Base-by-base conservation (phyloP, 2,113 vertebrate genomes). In the Chascanopsetta lugubris region DNA sequence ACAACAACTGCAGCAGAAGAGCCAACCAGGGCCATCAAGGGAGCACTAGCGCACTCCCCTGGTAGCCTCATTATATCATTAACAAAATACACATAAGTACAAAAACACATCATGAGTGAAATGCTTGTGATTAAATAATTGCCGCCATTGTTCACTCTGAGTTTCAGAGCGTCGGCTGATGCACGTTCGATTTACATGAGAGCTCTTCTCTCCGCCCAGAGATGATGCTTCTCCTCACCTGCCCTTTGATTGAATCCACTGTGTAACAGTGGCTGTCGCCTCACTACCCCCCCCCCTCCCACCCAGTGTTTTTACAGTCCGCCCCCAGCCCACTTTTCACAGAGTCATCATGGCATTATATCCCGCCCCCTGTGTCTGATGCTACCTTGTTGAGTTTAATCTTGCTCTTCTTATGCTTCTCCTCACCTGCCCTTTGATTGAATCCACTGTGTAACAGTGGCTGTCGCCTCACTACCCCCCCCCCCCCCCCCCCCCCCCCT, bases 331-430 rank as follows among this genome's bases (percentile, higher is more conserved):
- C 58, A 29, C 29, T 18, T 45, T 24, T 46, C 51, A 67, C 18
- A 6, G 40, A 47, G 26, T 53, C 12, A 50, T 38, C 27, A 30
- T 36, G 21, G 8, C 27, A n/a, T 2, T 46, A 36, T 29, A 54
- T 46, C 45, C 45, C 42, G 27, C 18, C 26, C 70, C 3, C 2
- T 25, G 54, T 50, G 48, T 36, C 8, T 15, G 45, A 22, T 38
- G 61, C 45, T 83, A 99, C 97, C 83, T 97, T 98, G 90, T 97
- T 99, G 87, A 99, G 93, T 91, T 99, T 99, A 88, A 99, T 88
- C 90, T 98, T 98, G 92, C 94, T 95, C 90, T 96, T n/a, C n/a
- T n/a, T 97, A n/a, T 46, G 30, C 18, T 21, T 38, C 20, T 30
- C 22, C 21, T 38, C 32, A 30, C 34, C 29, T 49, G 34, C 11